Base-by-base conservation (phyloP, 2,888 invertebrate species). In the Micoletzkya japonica region DNA sequence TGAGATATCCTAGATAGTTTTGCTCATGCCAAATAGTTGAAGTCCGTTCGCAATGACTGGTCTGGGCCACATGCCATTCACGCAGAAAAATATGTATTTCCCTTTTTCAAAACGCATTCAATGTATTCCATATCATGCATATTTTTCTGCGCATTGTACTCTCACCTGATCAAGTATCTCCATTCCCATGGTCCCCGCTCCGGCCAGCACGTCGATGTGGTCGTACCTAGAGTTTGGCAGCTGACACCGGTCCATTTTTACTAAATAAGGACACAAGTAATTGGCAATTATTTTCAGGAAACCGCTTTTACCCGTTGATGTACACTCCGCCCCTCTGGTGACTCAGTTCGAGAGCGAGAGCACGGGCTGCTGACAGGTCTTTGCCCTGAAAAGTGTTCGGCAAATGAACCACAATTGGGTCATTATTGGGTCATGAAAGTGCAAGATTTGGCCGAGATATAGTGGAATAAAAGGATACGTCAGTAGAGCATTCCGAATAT, bases 191-290 rank as follows among this genome's bases (percentile, higher is more conserved):
- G 95, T 95, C 10, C 95, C 95, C 86, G 94, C 94, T 0, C 95
- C 95, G 0, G 95, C 93, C 89, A 95, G 91, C 75, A 95, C 93
- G 86, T 94, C 91, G 0, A 94, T 94, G 87, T 95, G 93, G 86
- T 95, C 95, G 85, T 94, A 95, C 2, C 44, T 44, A 20, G 20
- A 44, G 10, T 44, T 10, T 44, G 44, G 44, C 10, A 14, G 20
- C 92, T 92, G 83, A 95, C 95, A 36, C 89, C 61, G 91, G 88
- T 0, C 89, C 68, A 10, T 44, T 44, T n/a, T n/a, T n/a, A n/a
- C n/a, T n/a, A n/a, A n/a, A n/a, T n/a, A n/a, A n/a, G n/a, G n/a
- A n/a, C n/a, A n/a, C n/a, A n/a, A n/a, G n/a, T n/a, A n/a, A n/a
- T n/a, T n/a, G n/a, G n/a, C n/a, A n/a, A n/a, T n/a, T n/a, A n/a